A percentile compares a stretch with the other conserved stretches of the same genome.
phyloP scores from a whole-genome alignment of 2,797 vertebrate genomes.

The Pelobates cultripes region DNA sequence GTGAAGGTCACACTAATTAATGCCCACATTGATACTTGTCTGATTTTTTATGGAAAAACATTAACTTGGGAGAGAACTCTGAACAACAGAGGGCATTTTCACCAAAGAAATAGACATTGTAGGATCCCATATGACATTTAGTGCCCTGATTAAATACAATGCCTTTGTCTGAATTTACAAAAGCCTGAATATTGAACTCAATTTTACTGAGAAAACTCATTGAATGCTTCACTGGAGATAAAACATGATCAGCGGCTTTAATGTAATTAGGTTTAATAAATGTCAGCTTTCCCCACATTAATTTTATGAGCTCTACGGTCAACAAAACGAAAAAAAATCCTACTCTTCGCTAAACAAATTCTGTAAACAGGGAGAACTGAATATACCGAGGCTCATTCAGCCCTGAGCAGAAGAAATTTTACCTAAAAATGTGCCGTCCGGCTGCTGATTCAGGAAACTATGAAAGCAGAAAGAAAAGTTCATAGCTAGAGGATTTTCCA shows the following conservation, averaged over 20 bases:
- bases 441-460: slow-evolving; percentile 78
- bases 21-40: too few species aligned
- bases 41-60: too few species aligned
- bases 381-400: slow-evolving; percentile 74
- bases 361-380: neutral
- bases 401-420: slow-evolving; percentile 41
- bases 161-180: too few species aligned
- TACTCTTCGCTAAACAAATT: neutral
- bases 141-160: too few species aligned
- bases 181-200: neutral
- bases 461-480: slow-evolving; percentile 64
- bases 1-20: too few species aligned
- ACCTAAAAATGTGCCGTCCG: slow-evolving; percentile 44
- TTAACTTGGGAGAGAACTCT: too few species aligned
- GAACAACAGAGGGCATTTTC: too few species aligned
- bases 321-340: neutral
- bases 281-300: slow-evolving; percentile 35
- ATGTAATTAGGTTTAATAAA: slow-evolving; percentile 22
- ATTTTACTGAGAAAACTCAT: neutral
- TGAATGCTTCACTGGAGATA: neutral
- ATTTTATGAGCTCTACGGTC: slow-evolving; percentile 63
- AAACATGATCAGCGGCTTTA: neutral
- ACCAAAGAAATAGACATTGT: too few species aligned
- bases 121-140: too few species aligned
- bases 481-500: slow-evolving; percentile 73